Percentiles rank a stretch among this genome's conserved stretches.
Evolutionary conservation across 2,113 vertebrate species (phyloP).

Genomic region (Pangasianodon gigas): DNA sequence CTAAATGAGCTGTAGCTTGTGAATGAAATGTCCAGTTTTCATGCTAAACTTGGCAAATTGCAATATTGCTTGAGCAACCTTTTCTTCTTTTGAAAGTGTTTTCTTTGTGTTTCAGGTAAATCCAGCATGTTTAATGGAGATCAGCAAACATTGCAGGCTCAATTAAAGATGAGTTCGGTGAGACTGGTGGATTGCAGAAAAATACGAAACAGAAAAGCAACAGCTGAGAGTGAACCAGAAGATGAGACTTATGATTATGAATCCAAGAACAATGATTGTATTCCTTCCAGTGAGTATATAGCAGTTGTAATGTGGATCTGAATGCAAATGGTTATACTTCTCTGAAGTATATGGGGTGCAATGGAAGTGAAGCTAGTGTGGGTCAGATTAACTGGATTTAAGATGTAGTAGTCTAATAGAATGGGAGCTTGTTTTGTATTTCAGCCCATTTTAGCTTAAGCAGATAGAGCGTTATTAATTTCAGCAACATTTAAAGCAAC

Average conservation of each 20-base stretch:
- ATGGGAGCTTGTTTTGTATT: too few relatives aligned
- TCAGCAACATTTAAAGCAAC: too few relatives aligned
- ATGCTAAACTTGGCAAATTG: not conserved
- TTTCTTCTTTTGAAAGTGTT: not conserved
- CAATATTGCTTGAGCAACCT: not conserved
- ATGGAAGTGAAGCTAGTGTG: not conserved
- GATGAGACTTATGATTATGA: not conserved
- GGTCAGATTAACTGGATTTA: not conserved
- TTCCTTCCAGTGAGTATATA: not conserved
- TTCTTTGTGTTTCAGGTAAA: not conserved
- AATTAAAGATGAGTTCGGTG: not conserved
- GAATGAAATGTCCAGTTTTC: not conserved
- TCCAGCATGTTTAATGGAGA: not conserved
- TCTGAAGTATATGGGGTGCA: not conserved
- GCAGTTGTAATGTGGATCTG: not conserved
- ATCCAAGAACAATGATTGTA: not conserved
- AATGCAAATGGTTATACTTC: not conserved
- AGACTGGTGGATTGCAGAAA: conserved; percentile 4
- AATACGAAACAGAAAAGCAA: not conserved
- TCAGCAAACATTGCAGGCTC: not conserved
- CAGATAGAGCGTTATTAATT: too few relatives aligned
- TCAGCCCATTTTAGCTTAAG: too few relatives aligned
- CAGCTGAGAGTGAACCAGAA: not conserved
- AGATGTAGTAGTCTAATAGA: too few relatives aligned
- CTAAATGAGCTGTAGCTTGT: not conserved